A percentile compares a stretch with the other conserved stretches of the same genome.
Evolutionary conservation across 2,888 invertebrate species (phyloP).

Genomic region (Nemurella pictetii): DNA sequence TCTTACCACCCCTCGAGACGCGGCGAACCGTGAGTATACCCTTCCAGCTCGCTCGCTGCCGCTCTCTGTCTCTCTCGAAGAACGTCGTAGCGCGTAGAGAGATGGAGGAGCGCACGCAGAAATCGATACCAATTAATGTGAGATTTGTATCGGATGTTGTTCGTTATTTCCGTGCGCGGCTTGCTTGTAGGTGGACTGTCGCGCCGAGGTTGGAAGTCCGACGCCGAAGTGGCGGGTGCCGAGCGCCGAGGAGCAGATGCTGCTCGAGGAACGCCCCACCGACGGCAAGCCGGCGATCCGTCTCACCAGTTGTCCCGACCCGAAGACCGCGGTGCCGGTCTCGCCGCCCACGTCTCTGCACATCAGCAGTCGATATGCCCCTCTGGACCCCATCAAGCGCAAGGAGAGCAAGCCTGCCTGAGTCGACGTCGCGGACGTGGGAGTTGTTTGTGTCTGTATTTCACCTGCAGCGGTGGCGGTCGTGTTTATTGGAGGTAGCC

Average conservation of each 20-base stretch:
- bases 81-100: no score
- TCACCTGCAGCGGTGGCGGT: no score
- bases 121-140: background rate
- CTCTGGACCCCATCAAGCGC: conserved; percentile 42
- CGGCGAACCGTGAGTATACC: conserved; percentile 34
- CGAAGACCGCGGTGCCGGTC: background rate
- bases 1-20: conserved; percentile 41
- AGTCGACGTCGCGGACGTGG: no score
- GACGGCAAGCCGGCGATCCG: conserved; percentile 43
- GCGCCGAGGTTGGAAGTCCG: conserved; percentile 42
- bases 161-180: no score
- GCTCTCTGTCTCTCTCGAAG: background rate
- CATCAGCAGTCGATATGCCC: conserved; percentile 40
- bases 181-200: conserved; percentile 38
- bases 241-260: conserved; percentile 40
- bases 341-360: conserved; percentile 23
- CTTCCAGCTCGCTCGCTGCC: no score
- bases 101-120: no score
- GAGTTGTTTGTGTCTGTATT: no score
- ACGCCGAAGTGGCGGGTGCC: conserved; percentile 42
- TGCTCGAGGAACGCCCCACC: conserved; percentile 39
- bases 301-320: conserved; percentile 39
- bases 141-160: background rate
- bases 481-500: no score
- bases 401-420: conserved; percentile 33